A percentile compares a stretch with the other conserved stretches of the same genome.
These are phyloP conservation scores for Columba livia DNA, from an alignment of 2,113 vertebrate species.

Conservation along the genomic window DNA sequence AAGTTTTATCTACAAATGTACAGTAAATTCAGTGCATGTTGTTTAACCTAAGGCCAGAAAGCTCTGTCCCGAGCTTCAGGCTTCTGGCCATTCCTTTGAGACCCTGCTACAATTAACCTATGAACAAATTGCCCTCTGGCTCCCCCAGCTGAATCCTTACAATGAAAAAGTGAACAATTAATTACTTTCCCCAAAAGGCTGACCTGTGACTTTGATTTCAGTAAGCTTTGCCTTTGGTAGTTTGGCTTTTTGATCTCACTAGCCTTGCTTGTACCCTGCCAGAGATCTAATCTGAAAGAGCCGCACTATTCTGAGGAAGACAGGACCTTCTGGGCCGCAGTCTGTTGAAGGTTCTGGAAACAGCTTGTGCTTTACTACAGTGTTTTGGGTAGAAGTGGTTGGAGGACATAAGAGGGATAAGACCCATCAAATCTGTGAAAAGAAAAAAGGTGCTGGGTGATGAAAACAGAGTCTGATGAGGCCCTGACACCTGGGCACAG, in stretches of 20 bases:
- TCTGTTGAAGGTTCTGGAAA: background rate
- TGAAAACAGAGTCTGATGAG: background rate
- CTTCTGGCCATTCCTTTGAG: background rate
- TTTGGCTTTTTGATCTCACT: background rate
- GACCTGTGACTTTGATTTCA: background rate
- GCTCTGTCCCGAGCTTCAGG: background rate
- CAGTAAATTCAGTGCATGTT: background rate
- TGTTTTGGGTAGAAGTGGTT: background rate
- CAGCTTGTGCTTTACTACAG: background rate
- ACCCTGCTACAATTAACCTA: background rate
- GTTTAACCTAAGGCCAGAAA: background rate
- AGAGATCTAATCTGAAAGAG: background rate
- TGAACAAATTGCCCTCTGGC: slow-evolving; percentile 63
- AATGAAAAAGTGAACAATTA: slow-evolving; percentile 1
- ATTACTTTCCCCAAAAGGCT: background rate
- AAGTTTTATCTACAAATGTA: background rate
- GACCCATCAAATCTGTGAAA: background rate
- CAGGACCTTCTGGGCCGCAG: background rate
- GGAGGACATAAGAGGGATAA: background rate
- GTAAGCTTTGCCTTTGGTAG: background rate
- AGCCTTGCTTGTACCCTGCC: background rate
- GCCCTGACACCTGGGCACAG: background rate
- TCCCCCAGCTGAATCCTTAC: slow-evolving; percentile 60
- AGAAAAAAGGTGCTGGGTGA: background rate
- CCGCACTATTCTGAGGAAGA: background rate